These are phyloP conservation scores for Dynastes maya DNA, from an alignment of 2,888 invertebrate species.

Conservation along the genomic window DNA sequence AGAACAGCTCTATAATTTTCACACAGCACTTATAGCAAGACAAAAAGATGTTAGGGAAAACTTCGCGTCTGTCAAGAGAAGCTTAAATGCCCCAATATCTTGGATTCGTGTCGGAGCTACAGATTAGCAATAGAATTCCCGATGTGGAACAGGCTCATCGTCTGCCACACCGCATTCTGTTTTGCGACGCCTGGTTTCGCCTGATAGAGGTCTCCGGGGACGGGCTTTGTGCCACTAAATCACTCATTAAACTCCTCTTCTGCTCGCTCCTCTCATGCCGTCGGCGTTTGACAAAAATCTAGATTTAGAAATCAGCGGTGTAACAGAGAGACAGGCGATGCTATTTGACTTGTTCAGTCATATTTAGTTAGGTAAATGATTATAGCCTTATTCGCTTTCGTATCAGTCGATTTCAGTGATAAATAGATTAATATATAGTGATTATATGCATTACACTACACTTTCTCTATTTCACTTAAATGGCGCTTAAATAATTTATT, in stretches of 20 bases:
- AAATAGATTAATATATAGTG: too few species aligned
- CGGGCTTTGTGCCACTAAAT: conserved; percentile 68
- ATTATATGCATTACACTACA: too few species aligned
- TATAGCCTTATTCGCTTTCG: background rate
- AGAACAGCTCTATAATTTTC: background rate
- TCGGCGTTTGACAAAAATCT: conserved; percentile 49
- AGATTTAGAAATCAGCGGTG: conserved; percentile 39
- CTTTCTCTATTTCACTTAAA: too few species aligned
- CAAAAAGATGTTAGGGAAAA: conserved; percentile 23
- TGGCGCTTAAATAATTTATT: too few species aligned
- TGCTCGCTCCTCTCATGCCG: conserved; percentile 48
- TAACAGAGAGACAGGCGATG: conserved; percentile 15
- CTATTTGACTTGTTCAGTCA: conserved; percentile 11
- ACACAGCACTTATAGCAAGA: background rate
- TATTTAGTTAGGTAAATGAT: background rate
- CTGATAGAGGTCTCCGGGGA: conserved; percentile 69
- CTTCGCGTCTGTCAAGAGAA: conserved; percentile 44
- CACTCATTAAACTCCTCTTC: conserved; percentile 66
- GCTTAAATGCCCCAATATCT: conserved; percentile 49
- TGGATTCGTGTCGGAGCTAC: conserved; percentile 47
- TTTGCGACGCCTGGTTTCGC: conserved; percentile 67
- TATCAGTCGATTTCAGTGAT: background rate
- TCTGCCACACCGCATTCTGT: conserved; percentile 55
- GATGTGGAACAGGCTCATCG: conserved; percentile 47
- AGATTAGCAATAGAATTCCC: conserved; percentile 50